These are phyloP conservation scores for Butorides virescens DNA, from an alignment of 2,113 vertebrate species.

Conservation along the genomic window DNA sequence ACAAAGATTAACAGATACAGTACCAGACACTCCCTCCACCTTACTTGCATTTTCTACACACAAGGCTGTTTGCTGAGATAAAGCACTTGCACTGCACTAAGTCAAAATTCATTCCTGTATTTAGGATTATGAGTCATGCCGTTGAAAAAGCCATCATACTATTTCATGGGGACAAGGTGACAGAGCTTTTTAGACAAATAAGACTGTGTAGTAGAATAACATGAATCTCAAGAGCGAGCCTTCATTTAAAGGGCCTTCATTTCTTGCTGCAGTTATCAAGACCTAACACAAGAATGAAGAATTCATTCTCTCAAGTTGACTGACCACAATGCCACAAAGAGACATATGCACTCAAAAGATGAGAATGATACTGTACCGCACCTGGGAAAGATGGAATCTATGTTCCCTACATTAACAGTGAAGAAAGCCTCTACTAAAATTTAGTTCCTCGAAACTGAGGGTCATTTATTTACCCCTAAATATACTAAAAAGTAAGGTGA, in stretches of 20 bases:
- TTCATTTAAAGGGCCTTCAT: background rate
- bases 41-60: background rate
- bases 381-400: background rate
- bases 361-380: rapidly evolving
- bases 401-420: background rate
- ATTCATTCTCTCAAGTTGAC: background rate
- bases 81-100: background rate
- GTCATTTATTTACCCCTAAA: background rate
- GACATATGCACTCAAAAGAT: background rate
- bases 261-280: background rate
- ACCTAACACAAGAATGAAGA: background rate
- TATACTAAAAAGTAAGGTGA: background rate
- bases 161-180: background rate
- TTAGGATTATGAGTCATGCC: constrained; percentile 40
- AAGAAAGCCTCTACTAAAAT: background rate
- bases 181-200: background rate
- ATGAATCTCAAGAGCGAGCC: background rate
- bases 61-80: constrained; percentile 14
- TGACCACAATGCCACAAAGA: background rate
- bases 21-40: background rate
- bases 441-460: background rate
- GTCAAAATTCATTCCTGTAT: constrained; percentile 15
- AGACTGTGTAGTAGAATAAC: background rate
- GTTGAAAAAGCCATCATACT: constrained; percentile 7
- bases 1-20: background rate